Base-by-base conservation (phyloP, 2,113 vertebrate genomes). In the Pteruthius melanotis region DNA sequence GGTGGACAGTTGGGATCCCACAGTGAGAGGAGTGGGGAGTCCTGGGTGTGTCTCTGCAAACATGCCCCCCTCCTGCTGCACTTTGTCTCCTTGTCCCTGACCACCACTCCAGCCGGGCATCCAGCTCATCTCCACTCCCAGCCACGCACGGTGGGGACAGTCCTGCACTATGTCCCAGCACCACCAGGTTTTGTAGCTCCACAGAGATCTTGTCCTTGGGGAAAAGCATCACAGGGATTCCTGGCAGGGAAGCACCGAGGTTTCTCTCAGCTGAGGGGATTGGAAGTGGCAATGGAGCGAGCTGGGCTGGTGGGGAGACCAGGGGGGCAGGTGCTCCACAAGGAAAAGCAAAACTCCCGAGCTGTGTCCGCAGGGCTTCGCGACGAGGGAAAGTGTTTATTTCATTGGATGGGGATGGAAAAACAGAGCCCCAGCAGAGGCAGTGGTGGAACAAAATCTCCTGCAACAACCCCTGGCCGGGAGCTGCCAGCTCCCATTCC, bases 401-500 rank as follows among this genome's bases (percentile, higher is more conserved):
- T 96, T 81, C 86, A 61, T 60, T 87, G 93, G 89, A 82, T 47
- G 53, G 89, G 70, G 63, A 85, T 61, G 87, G 86, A 76, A 93
- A 96, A 96, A 92, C 64, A 88, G 93, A 95, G 64, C n/a, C 79
- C 49, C 88, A 53, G 85, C 44, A 88, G 79, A 80, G 52, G 75
- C 15, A 0, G 54, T 18, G 52, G 54, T 18, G 52, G 76, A 96
- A 93, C 42, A 93, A 94, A 96, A 81, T 15, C 72, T 60, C 35
- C 72, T 0, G 0, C 53, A 93, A 37, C 61, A 65, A 37, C 33
- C 86, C 64, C 91, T 78, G 93, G 66, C 50, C 0, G 3, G 84
- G 82, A 95, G 85, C 83, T 87, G 83, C 69, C 93, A 95, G 83
- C 93, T 95, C 88, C 65, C 83, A 92, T 90, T 92, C 64, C 92